phyloP scores from a whole-genome alignment of 2,797 vertebrate species.

The Bufotes viridis region DNA sequence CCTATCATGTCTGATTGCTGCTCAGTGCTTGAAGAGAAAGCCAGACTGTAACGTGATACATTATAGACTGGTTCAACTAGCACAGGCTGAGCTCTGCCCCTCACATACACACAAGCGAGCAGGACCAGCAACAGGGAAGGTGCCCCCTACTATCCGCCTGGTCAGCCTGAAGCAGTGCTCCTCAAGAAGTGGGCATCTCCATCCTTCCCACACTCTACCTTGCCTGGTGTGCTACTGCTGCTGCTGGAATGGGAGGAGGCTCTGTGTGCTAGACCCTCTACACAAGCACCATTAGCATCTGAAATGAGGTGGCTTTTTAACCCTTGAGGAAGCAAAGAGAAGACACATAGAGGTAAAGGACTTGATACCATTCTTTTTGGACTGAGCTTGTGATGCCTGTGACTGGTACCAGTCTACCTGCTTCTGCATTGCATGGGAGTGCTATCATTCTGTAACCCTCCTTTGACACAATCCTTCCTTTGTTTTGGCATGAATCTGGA shows the following conservation, averaged over 20 bases:
- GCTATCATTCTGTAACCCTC: background rate
- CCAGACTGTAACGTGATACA: conserved; percentile 85
- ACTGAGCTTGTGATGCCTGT: conserved; percentile 5
- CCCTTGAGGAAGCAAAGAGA: conserved; percentile 69
- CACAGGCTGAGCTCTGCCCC: conserved; percentile 77
- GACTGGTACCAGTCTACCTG: background rate
- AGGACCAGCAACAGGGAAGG: conserved; percentile 16
- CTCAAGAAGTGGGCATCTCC: conserved; percentile 23
- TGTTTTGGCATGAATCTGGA: conserved; percentile 26
- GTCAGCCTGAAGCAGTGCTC: conserved; percentile 66
- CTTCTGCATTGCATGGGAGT: background rate
- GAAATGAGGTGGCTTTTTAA: conserved; percentile 76
- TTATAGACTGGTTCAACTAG: conserved; percentile 80
- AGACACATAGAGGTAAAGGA: conserved; percentile 69
- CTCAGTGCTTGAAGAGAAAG: conserved; percentile 71
- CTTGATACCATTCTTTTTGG: conserved; percentile 70
- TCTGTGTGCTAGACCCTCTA: conserved; percentile 68
- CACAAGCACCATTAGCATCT: conserved; percentile 71
- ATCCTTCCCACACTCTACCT: conserved; percentile 29
- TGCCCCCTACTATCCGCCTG: conserved; percentile 67
- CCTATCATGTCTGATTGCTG: conserved; percentile 85
- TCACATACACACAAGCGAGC: conserved; percentile 71
- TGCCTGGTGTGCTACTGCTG: conserved; percentile 57
- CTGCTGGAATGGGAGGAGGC: conserved; percentile 69
- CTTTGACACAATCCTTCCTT: conserved; percentile 15